Conservation (phyloP, 2,797 vertebrate genomes). For the Oreortyx pictus region DNA sequence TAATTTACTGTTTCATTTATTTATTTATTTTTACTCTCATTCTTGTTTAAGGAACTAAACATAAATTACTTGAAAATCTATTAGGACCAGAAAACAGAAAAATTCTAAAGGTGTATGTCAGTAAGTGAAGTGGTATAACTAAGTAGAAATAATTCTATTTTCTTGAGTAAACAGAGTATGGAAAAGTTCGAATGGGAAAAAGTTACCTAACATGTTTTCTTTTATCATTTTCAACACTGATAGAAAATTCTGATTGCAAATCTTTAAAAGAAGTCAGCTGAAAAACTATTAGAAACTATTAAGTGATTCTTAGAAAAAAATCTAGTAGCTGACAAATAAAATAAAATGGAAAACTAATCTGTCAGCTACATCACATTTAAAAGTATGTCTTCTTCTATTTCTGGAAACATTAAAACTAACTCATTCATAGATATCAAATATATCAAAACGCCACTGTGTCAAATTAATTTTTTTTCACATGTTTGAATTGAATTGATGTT, state of each 20-base stretch:
- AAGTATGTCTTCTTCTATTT: not conserved
- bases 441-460: not conserved
- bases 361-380: not conserved
- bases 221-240: not conserved
- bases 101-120: not conserved
- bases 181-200: not conserved
- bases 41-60: not conserved
- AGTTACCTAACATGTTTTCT: not conserved
- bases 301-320: not conserved
- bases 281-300: not conserved
- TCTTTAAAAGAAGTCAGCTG: rapidly evolving
- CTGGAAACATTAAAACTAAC: not conserved
- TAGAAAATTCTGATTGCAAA: not conserved
- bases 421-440: not conserved
- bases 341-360: not conserved
- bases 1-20: not conserved
- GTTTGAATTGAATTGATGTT: not conserved
- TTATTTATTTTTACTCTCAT: not conserved
- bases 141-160: not conserved
- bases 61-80: not conserved
- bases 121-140: not conserved
- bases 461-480: not conserved
- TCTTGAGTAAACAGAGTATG: not conserved
- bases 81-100: not conserved
- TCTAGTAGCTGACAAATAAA: not conserved